Conservation (phyloP, 2,113 vertebrate genomes). For the Lipophrys pholis region DNA sequence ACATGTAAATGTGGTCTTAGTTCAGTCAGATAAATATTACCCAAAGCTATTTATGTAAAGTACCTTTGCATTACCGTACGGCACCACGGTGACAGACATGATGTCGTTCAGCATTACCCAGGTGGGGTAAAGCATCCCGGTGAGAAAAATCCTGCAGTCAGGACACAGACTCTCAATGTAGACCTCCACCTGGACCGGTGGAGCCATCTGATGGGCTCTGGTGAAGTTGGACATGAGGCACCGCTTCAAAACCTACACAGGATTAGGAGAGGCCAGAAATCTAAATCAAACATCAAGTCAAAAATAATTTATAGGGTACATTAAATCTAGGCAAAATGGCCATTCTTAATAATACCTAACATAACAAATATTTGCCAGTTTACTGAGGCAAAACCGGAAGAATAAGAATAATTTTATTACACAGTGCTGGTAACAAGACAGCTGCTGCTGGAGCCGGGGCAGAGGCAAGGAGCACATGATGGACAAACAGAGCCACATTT, state of each 20-base stretch:
- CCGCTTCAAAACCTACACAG: conserved; percentile 75
- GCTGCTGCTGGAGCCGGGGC: too few relatives aligned
- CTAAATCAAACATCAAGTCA: not conserved
- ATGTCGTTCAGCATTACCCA: conserved; percentile 84
- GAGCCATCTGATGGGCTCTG: rapidly evolving
- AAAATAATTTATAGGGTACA: not conserved
- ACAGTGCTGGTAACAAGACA: too few relatives aligned
- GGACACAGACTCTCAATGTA: conserved; percentile 92
- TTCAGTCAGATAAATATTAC: too few relatives aligned
- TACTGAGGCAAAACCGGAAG: too few relatives aligned
- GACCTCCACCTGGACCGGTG: conserved; percentile 79
- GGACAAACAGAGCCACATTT: too few relatives aligned
- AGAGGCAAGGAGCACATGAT: too few relatives aligned
- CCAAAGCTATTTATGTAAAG: too few relatives aligned
- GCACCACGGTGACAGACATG: conserved; percentile 87
- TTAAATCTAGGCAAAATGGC: too few relatives aligned
- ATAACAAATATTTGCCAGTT: too few relatives aligned
- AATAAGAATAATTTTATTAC: too few relatives aligned
- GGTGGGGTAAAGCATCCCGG: conserved; percentile 81
- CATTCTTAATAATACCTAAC: too few relatives aligned
- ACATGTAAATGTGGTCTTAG: too few relatives aligned
- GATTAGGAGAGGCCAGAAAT: not conserved
- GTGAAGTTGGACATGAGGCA: conserved; percentile 74
- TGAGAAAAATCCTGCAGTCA: conserved; percentile 82
- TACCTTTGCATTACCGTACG: conserved; percentile 92